Evolutionary conservation across 1,140 invertebrate species (phyloP).

Genomic region (Lepidurus couesii): DNA sequence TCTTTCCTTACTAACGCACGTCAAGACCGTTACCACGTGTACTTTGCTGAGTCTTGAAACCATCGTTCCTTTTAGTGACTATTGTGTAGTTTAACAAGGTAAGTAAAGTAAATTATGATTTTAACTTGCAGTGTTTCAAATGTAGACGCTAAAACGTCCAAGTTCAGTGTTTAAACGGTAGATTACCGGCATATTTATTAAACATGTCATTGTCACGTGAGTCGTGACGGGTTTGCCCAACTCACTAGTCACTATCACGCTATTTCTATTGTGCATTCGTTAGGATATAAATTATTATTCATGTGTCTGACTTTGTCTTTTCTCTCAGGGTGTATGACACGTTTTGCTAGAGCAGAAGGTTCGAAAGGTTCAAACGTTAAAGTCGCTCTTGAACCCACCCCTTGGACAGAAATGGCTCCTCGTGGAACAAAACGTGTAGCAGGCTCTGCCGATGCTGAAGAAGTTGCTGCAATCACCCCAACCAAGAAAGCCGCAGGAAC

Average conservation of each 20-base stretch:
- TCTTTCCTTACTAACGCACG: background rate
- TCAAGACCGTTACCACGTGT: background rate
- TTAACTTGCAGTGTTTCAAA: too few species aligned
- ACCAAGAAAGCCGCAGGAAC: background rate
- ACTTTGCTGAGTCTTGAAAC: too few species aligned
- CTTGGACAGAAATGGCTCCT: background rate
- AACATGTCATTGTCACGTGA: too few species aligned
- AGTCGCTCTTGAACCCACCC: background rate
- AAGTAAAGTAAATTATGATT: too few species aligned
- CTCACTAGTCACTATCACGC: too few species aligned
- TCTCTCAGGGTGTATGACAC: background rate
- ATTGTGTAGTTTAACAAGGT: too few species aligned
- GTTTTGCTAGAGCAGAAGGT: background rate
- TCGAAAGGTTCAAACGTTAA: constrained; percentile 7
- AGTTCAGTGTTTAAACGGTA: too few species aligned
- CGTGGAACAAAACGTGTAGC: background rate
- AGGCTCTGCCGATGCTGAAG: background rate
- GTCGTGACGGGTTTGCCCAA: too few species aligned
- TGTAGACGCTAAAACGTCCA: too few species aligned
- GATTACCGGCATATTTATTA: too few species aligned
- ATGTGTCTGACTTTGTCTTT: background rate
- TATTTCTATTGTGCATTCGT: too few species aligned
- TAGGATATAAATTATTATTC: background rate
- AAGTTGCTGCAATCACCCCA: background rate
- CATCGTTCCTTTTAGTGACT: too few species aligned